Evolutionary conservation across 2,888 invertebrate genomes (phyloP).

Genomic region (Stegana nigrithorax): DNA sequence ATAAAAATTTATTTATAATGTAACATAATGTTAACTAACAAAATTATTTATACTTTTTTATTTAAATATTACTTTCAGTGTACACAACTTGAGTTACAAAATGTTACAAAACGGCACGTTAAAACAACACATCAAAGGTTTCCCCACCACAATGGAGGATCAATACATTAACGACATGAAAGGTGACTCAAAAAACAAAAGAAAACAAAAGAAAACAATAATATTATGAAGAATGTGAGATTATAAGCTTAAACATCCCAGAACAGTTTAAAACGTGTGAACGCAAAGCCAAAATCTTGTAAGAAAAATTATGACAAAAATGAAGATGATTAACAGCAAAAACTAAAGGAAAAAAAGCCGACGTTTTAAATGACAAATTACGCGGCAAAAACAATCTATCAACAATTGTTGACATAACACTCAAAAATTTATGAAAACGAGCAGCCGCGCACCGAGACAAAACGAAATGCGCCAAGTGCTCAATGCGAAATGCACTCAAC

Average conservation of each 20-base stretch:
- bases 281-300: slow-evolving; percentile 7
- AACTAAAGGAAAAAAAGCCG: too few relatives aligned
- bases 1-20: too few relatives aligned
- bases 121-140: slow-evolving; percentile 51
- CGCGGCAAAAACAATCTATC: slow-evolving; percentile 42
- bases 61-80: not conserved
- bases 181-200: slow-evolving; percentile 40
- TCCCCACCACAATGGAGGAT: slow-evolving; percentile 48
- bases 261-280: not conserved
- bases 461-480: not conserved
- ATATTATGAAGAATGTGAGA: slow-evolving; percentile 22
- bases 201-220: slow-evolving; percentile 9
- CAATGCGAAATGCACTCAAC: not conserved
- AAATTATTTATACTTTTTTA: not conserved
- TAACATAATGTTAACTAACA: not conserved
- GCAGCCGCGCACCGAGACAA: not conserved
- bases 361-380: slow-evolving; percentile 60
- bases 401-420: slow-evolving; percentile 59
- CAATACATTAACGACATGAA: slow-evolving; percentile 44
- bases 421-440: slow-evolving; percentile 37
- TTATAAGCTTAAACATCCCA: not conserved
- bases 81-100: not conserved
- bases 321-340: slow-evolving; percentile 46
- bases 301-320: slow-evolving; percentile 30
- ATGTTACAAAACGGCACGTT: slow-evolving; percentile 39